Percentiles rank a stretch among this genome's conserved stretches.
Conservation (phyloP, 2,113 vertebrate genomes). For the Chascanopsetta lugubris region DNA sequence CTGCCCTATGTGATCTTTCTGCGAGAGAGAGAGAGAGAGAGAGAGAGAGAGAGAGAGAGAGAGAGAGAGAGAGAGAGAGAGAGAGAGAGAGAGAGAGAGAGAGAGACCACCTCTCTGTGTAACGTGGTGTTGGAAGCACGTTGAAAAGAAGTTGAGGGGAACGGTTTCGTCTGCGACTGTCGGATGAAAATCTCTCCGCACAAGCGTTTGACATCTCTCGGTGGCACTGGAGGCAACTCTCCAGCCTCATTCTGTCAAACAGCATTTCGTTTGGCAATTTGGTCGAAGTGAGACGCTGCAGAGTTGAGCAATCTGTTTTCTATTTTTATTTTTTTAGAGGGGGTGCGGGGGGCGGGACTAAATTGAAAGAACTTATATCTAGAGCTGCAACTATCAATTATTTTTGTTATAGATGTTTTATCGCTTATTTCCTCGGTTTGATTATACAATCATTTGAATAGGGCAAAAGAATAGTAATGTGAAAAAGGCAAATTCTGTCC, state of each 20-base stretch:
- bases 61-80: too few relatives aligned
- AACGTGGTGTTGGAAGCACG: constrained; percentile 5
- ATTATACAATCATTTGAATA: too few relatives aligned
- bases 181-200: constrained; percentile 34
- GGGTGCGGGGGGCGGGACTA: too few relatives aligned
- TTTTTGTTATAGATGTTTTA: too few relatives aligned
- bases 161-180: constrained; percentile 19
- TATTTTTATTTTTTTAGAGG: background rate
- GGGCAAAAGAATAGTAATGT: too few relatives aligned
- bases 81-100: too few relatives aligned
- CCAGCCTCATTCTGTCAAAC: constrained; percentile 64
- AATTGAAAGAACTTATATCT: too few relatives aligned
- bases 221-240: constrained; percentile 49
- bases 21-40: too few relatives aligned
- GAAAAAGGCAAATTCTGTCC: too few relatives aligned
- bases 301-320: constrained; percentile 17
- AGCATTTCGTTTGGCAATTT: constrained; percentile 51
- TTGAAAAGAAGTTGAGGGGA: constrained; percentile 37
- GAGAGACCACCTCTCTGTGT: constrained; percentile 13
- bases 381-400: too few relatives aligned
- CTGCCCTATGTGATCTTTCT: constrained; percentile 34
- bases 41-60: too few relatives aligned
- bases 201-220: constrained; percentile 45
- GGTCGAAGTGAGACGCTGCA: constrained; percentile 51
- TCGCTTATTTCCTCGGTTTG: too few relatives aligned